Evolutionary conservation across 2,888 invertebrate species (phyloP).

Genomic region (Metacarcinus magister): DNA sequence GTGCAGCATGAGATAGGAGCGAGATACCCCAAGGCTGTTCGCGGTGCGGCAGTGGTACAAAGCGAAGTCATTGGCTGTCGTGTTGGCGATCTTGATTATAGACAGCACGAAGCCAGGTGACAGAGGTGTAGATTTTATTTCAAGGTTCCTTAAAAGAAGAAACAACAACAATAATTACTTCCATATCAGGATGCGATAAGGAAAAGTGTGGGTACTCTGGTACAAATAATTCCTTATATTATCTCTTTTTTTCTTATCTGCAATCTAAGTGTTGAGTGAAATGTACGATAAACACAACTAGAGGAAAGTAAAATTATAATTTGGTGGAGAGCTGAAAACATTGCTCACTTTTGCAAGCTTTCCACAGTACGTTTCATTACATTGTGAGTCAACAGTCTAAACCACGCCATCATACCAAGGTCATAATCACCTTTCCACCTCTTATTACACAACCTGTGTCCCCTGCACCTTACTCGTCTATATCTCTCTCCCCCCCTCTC

Average conservation of each 20-base stretch:
- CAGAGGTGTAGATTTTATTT: conserved; percentile 16
- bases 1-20: conserved; percentile 65
- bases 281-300: no score
- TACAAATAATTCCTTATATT: not conserved
- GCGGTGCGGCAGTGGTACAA: conserved; percentile 75
- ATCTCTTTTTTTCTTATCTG: no score
- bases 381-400: no score
- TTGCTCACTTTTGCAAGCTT: not conserved
- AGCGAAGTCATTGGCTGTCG: conserved; percentile 55
- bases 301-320: no score
- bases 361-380: not conserved
- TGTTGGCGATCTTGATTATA: conserved; percentile 52
- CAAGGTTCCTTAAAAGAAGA: conserved; percentile 27
- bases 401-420: no score
- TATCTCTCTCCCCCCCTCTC: not conserved
- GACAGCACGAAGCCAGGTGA: conserved; percentile 66
- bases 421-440: not conserved
- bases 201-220: no score
- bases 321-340: not conserved
- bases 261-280: no score
- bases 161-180: not conserved
- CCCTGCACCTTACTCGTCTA: not conserved
- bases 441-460: not conserved
- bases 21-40: conserved; percentile 58
- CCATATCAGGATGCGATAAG: not conserved